Conservation (phyloP, 2,113 vertebrate genomes). For the Sminthopsis crassicaudata region DNA sequence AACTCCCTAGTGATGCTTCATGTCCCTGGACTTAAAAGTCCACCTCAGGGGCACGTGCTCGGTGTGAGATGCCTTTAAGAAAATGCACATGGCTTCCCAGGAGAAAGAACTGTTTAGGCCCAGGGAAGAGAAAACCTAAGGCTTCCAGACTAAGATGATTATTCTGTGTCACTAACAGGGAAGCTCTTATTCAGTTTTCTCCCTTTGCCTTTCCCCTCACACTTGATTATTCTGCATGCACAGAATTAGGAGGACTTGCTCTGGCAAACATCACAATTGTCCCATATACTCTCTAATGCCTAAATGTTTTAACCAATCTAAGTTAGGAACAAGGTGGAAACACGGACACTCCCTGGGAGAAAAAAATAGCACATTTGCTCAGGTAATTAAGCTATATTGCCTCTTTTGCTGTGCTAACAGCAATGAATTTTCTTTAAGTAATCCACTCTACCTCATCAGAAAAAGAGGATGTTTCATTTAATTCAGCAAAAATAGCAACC, state of each 20-base stretch:
- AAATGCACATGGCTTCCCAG: not conserved
- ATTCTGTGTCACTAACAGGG: not conserved
- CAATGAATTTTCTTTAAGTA: not conserved
- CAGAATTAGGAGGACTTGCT: not conserved
- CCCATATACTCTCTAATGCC: no score
- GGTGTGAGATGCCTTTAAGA: not conserved
- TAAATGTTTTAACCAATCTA: no score
- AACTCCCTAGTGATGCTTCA: not conserved
- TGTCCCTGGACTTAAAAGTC: not conserved
- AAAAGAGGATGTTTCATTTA: not conserved
- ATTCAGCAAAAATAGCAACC: not conserved
- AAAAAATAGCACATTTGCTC: not conserved
- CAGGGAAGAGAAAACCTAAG: not conserved
- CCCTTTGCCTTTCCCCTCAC: not conserved
- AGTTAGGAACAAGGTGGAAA: no score
- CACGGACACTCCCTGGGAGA: no score
- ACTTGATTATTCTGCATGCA: not conserved
- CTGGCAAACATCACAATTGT: not conserved
- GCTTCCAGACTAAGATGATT: no score
- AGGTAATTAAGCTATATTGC: not conserved
- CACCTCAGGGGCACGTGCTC: not conserved
- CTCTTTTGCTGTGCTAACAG: not conserved
- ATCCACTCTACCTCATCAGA: not conserved
- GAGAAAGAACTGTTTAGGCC: not conserved
- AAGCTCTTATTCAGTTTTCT: not conserved